These are phyloP conservation scores for Galbula dea DNA, from an alignment of 2,113 vertebrate species.

Conservation along the genomic window DNA sequence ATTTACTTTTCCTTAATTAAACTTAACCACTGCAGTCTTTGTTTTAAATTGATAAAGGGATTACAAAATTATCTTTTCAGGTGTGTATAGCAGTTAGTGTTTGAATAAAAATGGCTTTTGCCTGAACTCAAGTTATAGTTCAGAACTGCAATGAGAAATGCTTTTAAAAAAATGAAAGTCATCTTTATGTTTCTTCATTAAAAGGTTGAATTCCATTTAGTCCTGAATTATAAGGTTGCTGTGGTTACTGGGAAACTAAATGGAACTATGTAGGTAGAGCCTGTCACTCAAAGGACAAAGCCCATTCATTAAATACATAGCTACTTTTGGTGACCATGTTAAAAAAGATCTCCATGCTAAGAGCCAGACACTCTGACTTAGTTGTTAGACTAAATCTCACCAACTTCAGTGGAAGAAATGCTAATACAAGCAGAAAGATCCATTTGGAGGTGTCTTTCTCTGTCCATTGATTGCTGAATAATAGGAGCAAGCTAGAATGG, in stretches of 20 bases:
- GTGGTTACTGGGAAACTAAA: background rate
- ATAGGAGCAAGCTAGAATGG: background rate
- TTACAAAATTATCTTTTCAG: constrained; percentile 41
- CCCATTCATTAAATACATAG: background rate
- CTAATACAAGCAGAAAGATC: background rate
- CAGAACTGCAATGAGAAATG: background rate
- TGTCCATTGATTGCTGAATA: background rate
- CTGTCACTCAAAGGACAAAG: background rate
- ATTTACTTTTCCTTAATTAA: constrained; percentile 60
- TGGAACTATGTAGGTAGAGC: background rate
- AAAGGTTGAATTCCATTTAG: background rate
- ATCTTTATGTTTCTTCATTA: background rate
- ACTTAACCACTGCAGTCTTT: constrained; percentile 15
- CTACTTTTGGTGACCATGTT: background rate
- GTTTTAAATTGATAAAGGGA: constrained; percentile 54
- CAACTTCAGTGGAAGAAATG: background rate
- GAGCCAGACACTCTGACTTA: background rate
- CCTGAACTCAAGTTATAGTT: background rate
- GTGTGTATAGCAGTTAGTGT: background rate
- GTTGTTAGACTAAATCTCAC: background rate
- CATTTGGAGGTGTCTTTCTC: background rate
- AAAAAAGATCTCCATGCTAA: background rate
- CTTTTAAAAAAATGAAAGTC: background rate
- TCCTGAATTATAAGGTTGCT: background rate
- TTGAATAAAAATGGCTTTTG: constrained; percentile 33